Evolutionary conservation across 2,113 vertebrate genomes (phyloP).

Genomic region (Anthoscopus minutus): DNA sequence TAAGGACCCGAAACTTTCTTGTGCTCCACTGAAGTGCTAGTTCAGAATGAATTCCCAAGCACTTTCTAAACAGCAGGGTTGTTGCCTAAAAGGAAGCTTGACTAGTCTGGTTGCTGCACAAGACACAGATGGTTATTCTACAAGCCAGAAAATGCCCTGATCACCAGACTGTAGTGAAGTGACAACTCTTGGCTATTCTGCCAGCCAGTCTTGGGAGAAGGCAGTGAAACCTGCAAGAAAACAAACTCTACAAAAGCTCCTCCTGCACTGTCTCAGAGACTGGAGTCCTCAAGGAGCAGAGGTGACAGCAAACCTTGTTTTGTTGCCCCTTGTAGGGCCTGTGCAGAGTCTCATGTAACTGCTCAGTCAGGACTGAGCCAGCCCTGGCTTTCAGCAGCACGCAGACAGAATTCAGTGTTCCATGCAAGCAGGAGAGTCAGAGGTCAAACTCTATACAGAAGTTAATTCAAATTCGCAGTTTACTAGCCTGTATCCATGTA

Average conservation of each 20-base stretch:
- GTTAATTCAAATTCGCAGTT: not conserved
- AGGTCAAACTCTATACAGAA: not conserved
- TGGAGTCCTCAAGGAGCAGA: not conserved
- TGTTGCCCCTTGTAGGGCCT: accelerated
- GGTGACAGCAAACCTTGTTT: not conserved
- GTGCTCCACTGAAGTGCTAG: not conserved
- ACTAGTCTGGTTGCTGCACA: not conserved
- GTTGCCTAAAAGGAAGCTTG: not conserved
- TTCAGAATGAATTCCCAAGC: not conserved
- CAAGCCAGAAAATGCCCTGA: not conserved
- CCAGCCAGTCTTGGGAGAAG: not conserved
- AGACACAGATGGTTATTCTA: not conserved
- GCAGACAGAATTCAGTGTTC: not conserved
- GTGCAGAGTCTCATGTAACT: not conserved
- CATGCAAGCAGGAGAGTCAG: not conserved
- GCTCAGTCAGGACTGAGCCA: not conserved
- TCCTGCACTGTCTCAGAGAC: not conserved
- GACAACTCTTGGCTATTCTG: not conserved
- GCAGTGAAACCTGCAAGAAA: not conserved
- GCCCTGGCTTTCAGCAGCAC: not conserved
- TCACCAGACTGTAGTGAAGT: not conserved
- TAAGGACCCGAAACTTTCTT: not conserved
- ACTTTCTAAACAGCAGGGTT: not conserved
- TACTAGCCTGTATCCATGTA: not conserved
- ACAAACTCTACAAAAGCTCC: not conserved